These are phyloP conservation scores for Cotesia typhae DNA, from an alignment of 1,140 invertebrate species.

Conservation along the genomic window DNA sequence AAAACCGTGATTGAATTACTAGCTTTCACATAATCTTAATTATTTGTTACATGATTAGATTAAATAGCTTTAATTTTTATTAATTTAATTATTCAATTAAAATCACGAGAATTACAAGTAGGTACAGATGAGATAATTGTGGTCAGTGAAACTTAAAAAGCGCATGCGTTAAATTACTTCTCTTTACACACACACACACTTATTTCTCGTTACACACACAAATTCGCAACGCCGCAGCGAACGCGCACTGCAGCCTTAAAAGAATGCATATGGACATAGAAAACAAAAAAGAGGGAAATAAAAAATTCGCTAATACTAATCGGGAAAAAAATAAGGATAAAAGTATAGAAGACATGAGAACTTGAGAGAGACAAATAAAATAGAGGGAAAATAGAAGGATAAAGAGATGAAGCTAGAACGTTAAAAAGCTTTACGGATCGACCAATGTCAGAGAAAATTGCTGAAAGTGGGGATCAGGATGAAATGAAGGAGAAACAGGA, in stretches of 20 bases:
- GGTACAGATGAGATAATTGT: neutral
- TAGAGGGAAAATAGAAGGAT: conserved; percentile 32
- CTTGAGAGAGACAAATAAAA: conserved; percentile 37
- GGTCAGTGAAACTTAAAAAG: neutral
- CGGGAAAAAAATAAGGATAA: conserved; percentile 37
- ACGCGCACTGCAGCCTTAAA: conserved; percentile 15
- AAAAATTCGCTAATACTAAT: conserved; percentile 13
- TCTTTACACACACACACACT: too few species aligned
- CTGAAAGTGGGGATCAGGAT: conserved; percentile 43
- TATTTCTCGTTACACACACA: conserved; percentile 42
- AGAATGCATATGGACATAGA: conserved; percentile 22
- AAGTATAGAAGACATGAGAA: conserved; percentile 28
- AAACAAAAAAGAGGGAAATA: conserved; percentile 13
- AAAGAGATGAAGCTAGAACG: neutral
- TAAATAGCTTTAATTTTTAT: neutral
- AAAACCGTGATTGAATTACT: conserved; percentile 18
- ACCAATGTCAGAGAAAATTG: conserved; percentile 40
- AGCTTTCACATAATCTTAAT: neutral
- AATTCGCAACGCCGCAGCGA: conserved; percentile 37
- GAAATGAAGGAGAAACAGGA: conserved; percentile 47
- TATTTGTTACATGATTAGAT: conserved; percentile 9
- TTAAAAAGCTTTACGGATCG: conserved; percentile 37
- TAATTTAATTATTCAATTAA: neutral
- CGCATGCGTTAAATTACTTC: conserved; percentile 19
- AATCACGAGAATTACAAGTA: neutral